Base-by-base conservation (phyloP, 1,140 invertebrate species). In the Magallana ariakensis region DNA sequence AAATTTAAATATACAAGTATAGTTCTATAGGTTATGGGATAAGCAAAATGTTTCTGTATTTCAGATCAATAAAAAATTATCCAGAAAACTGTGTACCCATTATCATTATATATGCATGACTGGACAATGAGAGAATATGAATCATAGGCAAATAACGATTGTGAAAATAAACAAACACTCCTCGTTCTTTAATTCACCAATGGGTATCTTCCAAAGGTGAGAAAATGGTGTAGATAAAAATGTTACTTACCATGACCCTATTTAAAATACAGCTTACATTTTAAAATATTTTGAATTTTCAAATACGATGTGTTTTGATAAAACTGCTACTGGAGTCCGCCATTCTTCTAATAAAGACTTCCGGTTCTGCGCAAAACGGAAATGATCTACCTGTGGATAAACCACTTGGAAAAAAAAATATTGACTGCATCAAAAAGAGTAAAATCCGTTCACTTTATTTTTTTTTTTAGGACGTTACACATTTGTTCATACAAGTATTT, bases 281-380 rank as follows among this genome's bases (percentile, higher is more conserved):
- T 75, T 75, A 75, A 75, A 75, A 75, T 26, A 26, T 75, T 75
- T 75, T 75, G 66, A 75, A 75, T 75, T 33, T 75, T 75, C 66
- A 75, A 75, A 75, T 75, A 4, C 13, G 22, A 13, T 75, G 13
- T 75, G 22, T 26, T 75, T 75, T 75, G 22, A 26, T 26, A 75
- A 75, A 75, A 19, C 33, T 22, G 58, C 19, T 19, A 19, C 58
- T 75, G 66, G 66, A 75, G 66, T 75, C 66, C 66, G 66, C 66
- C 66, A 75, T 75, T 75, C 66, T 75, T 75, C 22, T 75, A 8
- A 11, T 26, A 33, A 19, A 33, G 6, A 70, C 66, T 75, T 75
- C 66, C 66, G 66, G 66, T 75, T 22, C 66, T 75, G 66, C 66
- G 66, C 66, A 75, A 75, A 75, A 75, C 66, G 66, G 66, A 75